Conservation (phyloP, 2,797 vertebrate species). For the Darevskia nairensis region DNA sequence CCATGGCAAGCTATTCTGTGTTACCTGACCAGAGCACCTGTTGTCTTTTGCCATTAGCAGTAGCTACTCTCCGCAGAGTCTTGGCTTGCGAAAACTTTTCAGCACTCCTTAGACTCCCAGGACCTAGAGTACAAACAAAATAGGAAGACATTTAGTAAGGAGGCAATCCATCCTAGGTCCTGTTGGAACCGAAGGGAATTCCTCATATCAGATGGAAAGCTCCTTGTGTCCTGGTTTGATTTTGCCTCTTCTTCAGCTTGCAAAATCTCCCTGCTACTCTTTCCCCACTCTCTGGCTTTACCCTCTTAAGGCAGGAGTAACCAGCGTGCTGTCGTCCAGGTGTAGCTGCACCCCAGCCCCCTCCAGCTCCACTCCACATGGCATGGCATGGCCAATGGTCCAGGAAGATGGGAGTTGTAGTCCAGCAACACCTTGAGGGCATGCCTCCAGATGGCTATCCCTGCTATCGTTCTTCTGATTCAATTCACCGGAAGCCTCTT, state of each 20-base stretch:
- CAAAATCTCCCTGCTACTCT: not conserved
- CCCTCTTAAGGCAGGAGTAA: not conserved
- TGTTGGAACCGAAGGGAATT: not conserved
- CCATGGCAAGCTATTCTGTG: not conserved
- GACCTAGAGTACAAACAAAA: no score
- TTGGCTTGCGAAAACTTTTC: constrained; percentile 16
- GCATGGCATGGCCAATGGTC: no score
- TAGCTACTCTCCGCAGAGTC: not conserved
- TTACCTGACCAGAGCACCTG: not conserved
- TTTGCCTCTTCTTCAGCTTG: not conserved
- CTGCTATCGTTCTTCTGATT: no score
- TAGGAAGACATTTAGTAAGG: no score
- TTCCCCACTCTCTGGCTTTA: not conserved
- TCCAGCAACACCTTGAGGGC: no score
- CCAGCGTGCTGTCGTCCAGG: no score
- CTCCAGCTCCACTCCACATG: no score
- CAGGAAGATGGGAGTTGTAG: no score
- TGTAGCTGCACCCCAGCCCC: no score
- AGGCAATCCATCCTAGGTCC: not conserved
- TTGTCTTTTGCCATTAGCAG: not conserved
- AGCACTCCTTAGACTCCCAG: not conserved
- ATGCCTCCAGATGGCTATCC: no score
- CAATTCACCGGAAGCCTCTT: not conserved
- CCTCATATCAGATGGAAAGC: not conserved
- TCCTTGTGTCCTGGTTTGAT: not conserved